Evolutionary conservation across 2,888 invertebrate genomes (phyloP).

Genomic region (Lycaena phlaeas): DNA sequence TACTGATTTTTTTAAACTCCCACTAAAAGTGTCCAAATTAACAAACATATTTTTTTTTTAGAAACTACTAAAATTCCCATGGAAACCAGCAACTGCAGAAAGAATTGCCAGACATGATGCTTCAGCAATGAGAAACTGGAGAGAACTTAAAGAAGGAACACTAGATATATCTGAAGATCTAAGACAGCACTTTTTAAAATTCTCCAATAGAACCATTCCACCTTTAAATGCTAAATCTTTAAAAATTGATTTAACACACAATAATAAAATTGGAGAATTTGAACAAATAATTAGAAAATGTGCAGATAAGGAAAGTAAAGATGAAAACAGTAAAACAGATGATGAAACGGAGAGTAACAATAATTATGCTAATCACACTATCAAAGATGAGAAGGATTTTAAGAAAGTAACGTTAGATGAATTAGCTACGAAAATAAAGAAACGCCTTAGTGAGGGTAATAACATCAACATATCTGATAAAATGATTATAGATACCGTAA

Average conservation of each 20-base stretch:
- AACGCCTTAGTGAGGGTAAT: conserved; percentile 39
- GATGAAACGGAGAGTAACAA: no score
- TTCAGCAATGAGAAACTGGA: conserved; percentile 80
- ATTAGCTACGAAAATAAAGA: conserved; percentile 42
- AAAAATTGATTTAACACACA: conserved; percentile 39
- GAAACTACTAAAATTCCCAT: conserved; percentile 78
- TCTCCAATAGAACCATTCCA: conserved; percentile 72
- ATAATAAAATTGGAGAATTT: conserved; percentile 52
- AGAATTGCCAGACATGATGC: conserved; percentile 77
- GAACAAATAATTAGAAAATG: conserved; percentile 58
- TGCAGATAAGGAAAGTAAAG: conserved; percentile 27
- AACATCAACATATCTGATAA: conserved; percentile 42
- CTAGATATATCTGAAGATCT: conserved; percentile 61
- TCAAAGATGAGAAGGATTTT: no score
- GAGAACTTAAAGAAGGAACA: conserved; percentile 70
- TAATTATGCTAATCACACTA: no score
- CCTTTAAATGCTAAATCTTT: conserved; percentile 45
- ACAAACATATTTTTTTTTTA: conserved; percentile 36
- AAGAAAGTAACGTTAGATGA: conserved; percentile 47
- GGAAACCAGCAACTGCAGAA: conserved; percentile 73
- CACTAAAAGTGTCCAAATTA: no score
- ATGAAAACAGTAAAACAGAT: conserved; percentile 11
- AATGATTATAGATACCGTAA: conserved; percentile 39
- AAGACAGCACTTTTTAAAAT: conserved; percentile 76
- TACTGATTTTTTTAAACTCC: no score